Conservation (phyloP, 2,888 invertebrate species). For the Polydrusus cervinus region DNA sequence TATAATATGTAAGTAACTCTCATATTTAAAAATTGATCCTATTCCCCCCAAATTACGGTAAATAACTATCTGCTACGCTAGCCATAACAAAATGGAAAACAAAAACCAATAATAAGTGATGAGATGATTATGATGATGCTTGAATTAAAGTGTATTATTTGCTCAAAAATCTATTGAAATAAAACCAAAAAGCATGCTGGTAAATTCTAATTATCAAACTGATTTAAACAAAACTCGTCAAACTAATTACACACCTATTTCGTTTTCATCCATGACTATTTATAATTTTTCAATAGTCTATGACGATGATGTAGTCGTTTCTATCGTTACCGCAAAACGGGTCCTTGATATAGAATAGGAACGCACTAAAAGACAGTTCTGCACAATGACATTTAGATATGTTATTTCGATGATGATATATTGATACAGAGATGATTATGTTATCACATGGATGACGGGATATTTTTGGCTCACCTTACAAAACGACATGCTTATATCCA, state of each 20-base stretch:
- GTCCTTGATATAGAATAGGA: conserved; percentile 32
- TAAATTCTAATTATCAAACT: conserved; percentile 23
- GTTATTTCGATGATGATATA: conserved; percentile 1
- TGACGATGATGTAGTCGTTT: conserved; percentile 33
- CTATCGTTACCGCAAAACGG: conserved; percentile 27
- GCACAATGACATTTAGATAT: conserved; percentile 40
- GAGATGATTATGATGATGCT: not conserved
- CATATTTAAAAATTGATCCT: too few species aligned
- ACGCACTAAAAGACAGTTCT: conserved; percentile 14
- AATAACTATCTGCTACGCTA: too few species aligned
- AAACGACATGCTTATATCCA: conserved; percentile 48
- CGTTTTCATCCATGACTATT: conserved; percentile 67
- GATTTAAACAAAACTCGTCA: conserved; percentile 44
- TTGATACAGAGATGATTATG: conserved; percentile 16
- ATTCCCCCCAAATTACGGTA: too few species aligned
- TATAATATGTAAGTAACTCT: too few species aligned
- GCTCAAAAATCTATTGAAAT: not conserved
- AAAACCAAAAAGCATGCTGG: conserved; percentile 49
- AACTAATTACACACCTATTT: conserved; percentile 67
- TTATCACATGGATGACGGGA: conserved; percentile 51
- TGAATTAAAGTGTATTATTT: not conserved
- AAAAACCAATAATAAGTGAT: not conserved
- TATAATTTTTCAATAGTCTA: conserved; percentile 50
- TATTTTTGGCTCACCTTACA: conserved; percentile 49
- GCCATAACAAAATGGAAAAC: not conserved